Evolutionary conservation across 2,113 vertebrate genomes (phyloP).

Genomic region (Corythaeola cristata): DNA sequence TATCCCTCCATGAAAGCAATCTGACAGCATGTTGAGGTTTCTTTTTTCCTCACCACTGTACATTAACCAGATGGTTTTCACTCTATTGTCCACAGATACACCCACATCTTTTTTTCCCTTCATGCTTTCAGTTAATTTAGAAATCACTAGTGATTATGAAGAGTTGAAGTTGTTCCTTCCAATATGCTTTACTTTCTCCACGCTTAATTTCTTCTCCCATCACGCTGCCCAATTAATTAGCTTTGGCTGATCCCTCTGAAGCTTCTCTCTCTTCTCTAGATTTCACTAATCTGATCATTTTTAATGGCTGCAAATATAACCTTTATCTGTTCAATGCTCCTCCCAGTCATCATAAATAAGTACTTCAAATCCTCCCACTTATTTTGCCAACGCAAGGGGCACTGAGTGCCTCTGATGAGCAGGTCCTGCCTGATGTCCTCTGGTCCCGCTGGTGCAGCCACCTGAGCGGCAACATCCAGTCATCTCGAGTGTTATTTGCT

Average conservation of each 20-base stretch:
- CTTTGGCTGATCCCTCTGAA: constrained; percentile 19
- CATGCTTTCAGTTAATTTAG: constrained; percentile 47
- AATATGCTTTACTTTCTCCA: constrained; percentile 53
- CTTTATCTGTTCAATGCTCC: background rate
- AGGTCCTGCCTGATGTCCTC: background rate
- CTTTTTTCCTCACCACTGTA: constrained; percentile 45
- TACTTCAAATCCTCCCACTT: background rate
- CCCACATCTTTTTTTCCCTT: constrained; percentile 32
- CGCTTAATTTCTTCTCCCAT: constrained; percentile 42
- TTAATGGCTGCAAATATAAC: constrained; percentile 17
- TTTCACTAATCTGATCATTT: constrained; percentile 13
- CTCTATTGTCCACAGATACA: constrained; percentile 63
- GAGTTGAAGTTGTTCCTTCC: constrained; percentile 2
- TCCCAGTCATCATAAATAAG: background rate
- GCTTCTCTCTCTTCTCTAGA: background rate
- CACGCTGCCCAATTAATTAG: constrained; percentile 41
- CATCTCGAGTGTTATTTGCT: background rate
- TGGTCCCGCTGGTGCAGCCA: background rate
- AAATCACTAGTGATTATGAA: constrained; percentile 30
- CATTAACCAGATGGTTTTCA: constrained; percentile 60
- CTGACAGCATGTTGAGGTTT: background rate
- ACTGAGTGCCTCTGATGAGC: background rate
- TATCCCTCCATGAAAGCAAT: constrained; percentile 1
- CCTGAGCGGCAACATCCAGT: background rate
- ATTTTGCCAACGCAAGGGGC: fast-evolving